These are phyloP conservation scores for Enteromius argenteus DNA, from an alignment of 2,797 vertebrate species.

Conservation along the genomic window DNA sequence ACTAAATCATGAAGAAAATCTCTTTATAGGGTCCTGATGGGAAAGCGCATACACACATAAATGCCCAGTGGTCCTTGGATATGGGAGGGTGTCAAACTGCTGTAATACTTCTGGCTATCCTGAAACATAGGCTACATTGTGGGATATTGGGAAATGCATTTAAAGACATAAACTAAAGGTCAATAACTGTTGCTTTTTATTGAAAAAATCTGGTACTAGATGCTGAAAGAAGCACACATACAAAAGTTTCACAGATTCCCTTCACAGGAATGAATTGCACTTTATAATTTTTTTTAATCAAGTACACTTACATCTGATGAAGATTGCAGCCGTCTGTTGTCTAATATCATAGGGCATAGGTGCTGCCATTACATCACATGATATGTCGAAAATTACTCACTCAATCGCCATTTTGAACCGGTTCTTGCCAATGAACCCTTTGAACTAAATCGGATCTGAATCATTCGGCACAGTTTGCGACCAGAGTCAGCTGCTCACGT, in stretches of 20 bases:
- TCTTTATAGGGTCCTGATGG: not conserved
- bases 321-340: not conserved
- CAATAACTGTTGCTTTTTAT: not conserved
- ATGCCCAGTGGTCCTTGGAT: not conserved
- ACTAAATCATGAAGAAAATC: conserved; percentile 7
- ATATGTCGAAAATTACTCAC: not conserved
- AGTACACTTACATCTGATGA: not conserved
- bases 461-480: not conserved
- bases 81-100: not conserved
- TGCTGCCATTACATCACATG: not conserved
- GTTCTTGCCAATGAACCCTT: not conserved
- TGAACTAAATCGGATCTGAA: no score
- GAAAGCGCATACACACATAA: not conserved
- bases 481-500: no score
- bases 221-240: not conserved
- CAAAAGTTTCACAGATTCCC: not conserved
- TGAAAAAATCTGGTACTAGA: not conserved
- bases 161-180: not conserved
- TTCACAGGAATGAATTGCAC: not conserved
- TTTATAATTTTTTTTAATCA: not conserved
- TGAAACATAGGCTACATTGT: not conserved
- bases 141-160: not conserved
- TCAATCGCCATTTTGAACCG: not conserved
- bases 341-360: not conserved
- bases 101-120: not conserved